Conservation (phyloP, 2,113 vertebrate genomes). For the Coreoperca whiteheadi region DNA sequence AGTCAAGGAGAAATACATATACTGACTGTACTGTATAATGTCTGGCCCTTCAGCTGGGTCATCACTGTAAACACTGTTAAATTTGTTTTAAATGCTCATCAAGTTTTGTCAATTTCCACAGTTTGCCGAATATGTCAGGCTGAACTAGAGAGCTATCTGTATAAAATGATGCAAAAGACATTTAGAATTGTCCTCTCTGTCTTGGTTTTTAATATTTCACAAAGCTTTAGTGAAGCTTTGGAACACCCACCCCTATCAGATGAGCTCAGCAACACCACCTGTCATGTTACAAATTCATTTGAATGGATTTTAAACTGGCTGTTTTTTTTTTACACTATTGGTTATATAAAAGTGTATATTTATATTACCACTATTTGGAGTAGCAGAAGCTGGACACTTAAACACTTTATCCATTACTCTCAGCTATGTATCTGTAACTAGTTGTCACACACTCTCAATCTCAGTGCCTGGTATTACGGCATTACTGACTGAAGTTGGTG, state of each 20-base stretch:
- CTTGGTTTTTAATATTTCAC: slow-evolving; percentile 6
- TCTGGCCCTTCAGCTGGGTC: background rate
- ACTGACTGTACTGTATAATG: background rate
- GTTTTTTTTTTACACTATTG: too few species aligned
- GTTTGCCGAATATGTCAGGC: background rate
- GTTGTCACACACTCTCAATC: background rate
- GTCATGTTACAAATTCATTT: background rate
- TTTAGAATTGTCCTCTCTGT: background rate
- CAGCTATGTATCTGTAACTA: too few species aligned
- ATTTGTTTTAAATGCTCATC: background rate
- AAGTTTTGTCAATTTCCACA: background rate
- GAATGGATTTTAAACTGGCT: background rate
- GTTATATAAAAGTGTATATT: background rate
- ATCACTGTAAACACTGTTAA: background rate
- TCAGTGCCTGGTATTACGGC: background rate
- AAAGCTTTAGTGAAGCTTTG: background rate
- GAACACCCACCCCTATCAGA: background rate
- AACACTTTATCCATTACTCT: too few species aligned
- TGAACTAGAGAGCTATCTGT: background rate
- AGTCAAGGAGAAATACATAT: background rate
- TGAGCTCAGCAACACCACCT: background rate
- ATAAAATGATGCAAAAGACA: background rate
- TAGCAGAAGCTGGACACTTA: background rate
- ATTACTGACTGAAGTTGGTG: background rate
- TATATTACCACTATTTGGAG: background rate